Percentiles rank a stretch among this genome's conserved stretches.
Conservation (phyloP, 2,797 vertebrate genomes). For the Sebastes paucispinis region DNA sequence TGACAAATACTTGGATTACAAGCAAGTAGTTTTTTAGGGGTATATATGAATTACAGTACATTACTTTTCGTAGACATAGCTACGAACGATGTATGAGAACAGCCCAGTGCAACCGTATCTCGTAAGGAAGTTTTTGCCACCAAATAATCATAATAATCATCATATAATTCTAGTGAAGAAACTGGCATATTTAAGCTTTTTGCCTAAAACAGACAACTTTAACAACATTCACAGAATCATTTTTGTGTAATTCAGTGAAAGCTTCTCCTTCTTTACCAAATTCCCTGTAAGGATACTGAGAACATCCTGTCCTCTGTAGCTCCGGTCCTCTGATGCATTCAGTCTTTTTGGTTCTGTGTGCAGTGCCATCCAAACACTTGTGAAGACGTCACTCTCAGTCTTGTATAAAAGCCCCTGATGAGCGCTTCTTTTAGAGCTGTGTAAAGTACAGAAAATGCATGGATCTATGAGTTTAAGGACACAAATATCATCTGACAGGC, state of each 20-base stretch:
- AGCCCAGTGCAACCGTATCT: neutral
- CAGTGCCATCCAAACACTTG: neutral
- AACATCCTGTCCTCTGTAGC: neutral
- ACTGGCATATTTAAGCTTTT: too few relatives aligned
- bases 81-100: too few relatives aligned
- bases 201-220: neutral
- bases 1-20: too few relatives aligned
- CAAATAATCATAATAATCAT: neutral
- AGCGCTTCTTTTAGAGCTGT: neutral
- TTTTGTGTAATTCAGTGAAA: neutral
- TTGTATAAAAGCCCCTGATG: neutral
- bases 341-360: neutral
- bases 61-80: too few relatives aligned
- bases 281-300: neutral
- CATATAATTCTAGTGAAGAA: neutral
- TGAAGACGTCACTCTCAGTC: neutral
- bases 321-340: neutral
- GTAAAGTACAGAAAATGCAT: conserved; percentile 5
- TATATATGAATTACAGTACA: too few relatives aligned
- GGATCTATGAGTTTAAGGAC: conserved; percentile 21
- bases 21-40: too few relatives aligned
- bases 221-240: too few relatives aligned
- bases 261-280: neutral
- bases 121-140: neutral
- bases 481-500: conserved; percentile 49